Evolutionary conservation across 2,888 invertebrate species (phyloP).

Genomic region (Tupiocoris notatus): DNA sequence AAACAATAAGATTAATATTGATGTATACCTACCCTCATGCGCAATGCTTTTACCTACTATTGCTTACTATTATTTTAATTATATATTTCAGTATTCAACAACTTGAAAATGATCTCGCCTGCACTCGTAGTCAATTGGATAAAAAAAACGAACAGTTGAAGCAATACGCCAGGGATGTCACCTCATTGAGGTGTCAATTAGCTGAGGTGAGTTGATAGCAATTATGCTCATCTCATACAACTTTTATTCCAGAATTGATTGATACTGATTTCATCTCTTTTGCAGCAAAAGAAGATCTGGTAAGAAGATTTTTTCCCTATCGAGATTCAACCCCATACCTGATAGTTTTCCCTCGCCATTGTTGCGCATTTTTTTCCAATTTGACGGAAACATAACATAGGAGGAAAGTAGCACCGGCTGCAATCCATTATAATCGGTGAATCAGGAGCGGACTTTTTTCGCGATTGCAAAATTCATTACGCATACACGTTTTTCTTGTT

Average conservation of each 20-base stretch:
- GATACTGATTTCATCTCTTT: background rate
- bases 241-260: too few relatives aligned
- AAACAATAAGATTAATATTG: too few relatives aligned
- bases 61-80: too few relatives aligned
- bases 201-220: conserved; percentile 1
- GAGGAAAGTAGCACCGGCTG: background rate
- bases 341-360: background rate
- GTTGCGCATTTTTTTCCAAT: background rate
- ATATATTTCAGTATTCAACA: background rate
- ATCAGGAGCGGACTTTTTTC: too few relatives aligned
- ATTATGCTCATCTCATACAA: background rate
- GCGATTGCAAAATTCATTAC: too few relatives aligned
- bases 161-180: background rate
- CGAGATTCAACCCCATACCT: background rate
- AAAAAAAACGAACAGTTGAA: conserved; percentile 6
- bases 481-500: too few relatives aligned
- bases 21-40: too few relatives aligned
- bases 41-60: too few relatives aligned
- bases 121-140: background rate
- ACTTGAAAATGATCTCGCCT: background rate
- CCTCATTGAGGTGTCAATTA: background rate
- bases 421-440: background rate
- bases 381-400: background rate
- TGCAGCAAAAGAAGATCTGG: conserved; percentile 11
- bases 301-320: background rate